phyloP scores from a whole-genome alignment of 2,888 invertebrate species.

The Mechanitis mazaeus region DNA sequence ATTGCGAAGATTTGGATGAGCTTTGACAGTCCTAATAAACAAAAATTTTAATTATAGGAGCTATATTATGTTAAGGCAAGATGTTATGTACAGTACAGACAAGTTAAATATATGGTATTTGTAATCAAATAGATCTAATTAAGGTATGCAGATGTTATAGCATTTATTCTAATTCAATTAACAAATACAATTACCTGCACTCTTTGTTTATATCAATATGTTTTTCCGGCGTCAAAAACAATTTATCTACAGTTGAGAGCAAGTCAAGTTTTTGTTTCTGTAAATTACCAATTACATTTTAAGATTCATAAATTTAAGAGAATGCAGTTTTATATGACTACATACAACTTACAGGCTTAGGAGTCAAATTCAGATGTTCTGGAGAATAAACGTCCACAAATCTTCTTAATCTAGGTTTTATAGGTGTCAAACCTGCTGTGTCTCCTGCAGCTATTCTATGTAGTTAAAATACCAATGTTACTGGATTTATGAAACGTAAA shows the following conservation, averaged over 20 bases:
- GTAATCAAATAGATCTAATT: constrained; percentile 5
- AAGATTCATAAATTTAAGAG: neutral
- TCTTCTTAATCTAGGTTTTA: constrained; percentile 60
- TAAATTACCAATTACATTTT: constrained; percentile 23
- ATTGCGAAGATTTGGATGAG: constrained; percentile 40
- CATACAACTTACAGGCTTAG: constrained; percentile 57
- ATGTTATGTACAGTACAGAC: neutral
- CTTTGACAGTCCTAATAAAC: constrained; percentile 54
- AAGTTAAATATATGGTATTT: constrained; percentile 2
- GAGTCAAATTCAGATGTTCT: constrained; percentile 68
- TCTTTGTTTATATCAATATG: constrained; percentile 45
- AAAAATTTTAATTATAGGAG: neutral
- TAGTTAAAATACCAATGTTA: constrained; percentile 12
- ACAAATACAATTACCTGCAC: constrained; percentile 51
- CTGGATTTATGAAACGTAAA: constrained; percentile 3
- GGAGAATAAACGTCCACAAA: constrained; percentile 70
- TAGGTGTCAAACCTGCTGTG: constrained; percentile 51
- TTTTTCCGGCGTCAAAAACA: constrained; percentile 53
- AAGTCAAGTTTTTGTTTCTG: constrained; percentile 47
- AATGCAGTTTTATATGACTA: neutral
- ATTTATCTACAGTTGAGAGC: constrained; percentile 47
- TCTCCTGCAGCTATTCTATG: constrained; percentile 35
- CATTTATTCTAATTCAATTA: constrained; percentile 3
- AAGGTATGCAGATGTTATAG: neutral
- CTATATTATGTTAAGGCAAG: neutral